Evolutionary conservation across 2,888 invertebrate species (phyloP), one percentile per base, ranked within the genome.

Genomic region (Conchocele bisecta): DNA sequence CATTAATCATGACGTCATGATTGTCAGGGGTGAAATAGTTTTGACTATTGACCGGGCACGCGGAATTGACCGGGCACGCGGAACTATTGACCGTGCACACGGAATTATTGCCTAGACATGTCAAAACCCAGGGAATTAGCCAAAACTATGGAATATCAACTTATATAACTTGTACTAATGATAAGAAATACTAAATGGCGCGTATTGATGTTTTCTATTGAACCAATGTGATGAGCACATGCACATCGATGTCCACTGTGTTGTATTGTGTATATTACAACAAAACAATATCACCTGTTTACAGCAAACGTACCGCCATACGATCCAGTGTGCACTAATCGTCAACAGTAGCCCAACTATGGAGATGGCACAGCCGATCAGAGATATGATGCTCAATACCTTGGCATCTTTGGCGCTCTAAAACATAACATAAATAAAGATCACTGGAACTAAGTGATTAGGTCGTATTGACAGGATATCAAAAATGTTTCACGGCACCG

Each of bases 291-390:
- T 13, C 4, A 15, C 15, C 26, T 11, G 33, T 28, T 17, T 4
- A n/a, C 15, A n/a, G 9, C 7, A 20, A 29, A 42, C 71, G 28
- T 64, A 85, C 85, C 79, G 73, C 85, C 85, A 85, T 2, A 85
- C 72, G 26, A 74, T 39, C 0, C 63, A 13, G 50, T 85, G 77
- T 15, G 75, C 42, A 11, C 71, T 37, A 4, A 85, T 63, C 0
- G 85, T 85, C n/a, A 83, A 7, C 2, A 83, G 15, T 7, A 83
- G 72, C 44, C 80, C 81, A 20, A 80, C 37, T 1, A 85, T 77
- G 7, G 85, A 83, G 28, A 83, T 74, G 7, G 70, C 76, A 70
- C 82, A 82, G 6, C 85, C 85, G 1, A 83, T 73, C 11, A 74
- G 68, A 29, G 85, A 81, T n/a, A 85, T 81, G 11, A 83, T 73